These are phyloP conservation scores for Aethina tumida DNA, from an alignment of 1,140 invertebrate species.

Conservation along the genomic window DNA sequence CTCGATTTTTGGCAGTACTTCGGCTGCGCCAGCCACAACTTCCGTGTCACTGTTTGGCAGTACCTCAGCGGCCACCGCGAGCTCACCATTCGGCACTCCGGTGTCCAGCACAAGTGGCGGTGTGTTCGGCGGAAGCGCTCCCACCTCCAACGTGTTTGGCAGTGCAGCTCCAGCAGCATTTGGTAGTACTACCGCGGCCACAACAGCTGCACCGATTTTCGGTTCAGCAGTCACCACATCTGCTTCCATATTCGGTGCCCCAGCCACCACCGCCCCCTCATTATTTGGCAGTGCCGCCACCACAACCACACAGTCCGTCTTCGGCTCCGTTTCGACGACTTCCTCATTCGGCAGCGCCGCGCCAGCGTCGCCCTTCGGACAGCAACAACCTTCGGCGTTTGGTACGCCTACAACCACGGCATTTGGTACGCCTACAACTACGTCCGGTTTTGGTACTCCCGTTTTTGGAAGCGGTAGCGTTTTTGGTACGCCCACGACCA, in stretches of 20 bases:
- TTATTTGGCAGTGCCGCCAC: constrained; percentile 8
- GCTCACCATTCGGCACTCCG: too few species aligned
- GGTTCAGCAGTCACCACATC: constrained; percentile 1
- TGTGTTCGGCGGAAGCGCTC: too few species aligned
- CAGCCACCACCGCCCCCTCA: constrained; percentile 13
- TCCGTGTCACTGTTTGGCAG: constrained; percentile 4
- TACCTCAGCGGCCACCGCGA: not conserved
- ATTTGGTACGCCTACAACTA: constrained; percentile 10
- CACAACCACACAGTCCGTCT: constrained; percentile 6
- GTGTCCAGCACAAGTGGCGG: too few species aligned
- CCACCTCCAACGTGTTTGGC: too few species aligned
- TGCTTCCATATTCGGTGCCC: constrained; percentile 9
- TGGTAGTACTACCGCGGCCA: not conserved
- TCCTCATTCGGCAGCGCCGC: too few species aligned
- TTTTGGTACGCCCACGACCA: constrained; percentile 19
- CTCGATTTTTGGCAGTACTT: constrained; percentile 15
- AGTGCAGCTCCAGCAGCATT: constrained; percentile 3
- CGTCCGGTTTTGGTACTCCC: constrained; percentile 2
- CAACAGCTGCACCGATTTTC: constrained; percentile 1
- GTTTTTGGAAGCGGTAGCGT: too few species aligned
- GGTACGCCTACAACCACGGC: constrained; percentile 4
- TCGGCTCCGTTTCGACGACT: too few species aligned
- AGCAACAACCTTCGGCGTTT: constrained; percentile 9
- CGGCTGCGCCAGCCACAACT: constrained; percentile 5
- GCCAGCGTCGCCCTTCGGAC: constrained; percentile 2